Base-by-base conservation (phyloP, 2,888 invertebrate species). In the Caenorhabditis imperialis region DNA sequence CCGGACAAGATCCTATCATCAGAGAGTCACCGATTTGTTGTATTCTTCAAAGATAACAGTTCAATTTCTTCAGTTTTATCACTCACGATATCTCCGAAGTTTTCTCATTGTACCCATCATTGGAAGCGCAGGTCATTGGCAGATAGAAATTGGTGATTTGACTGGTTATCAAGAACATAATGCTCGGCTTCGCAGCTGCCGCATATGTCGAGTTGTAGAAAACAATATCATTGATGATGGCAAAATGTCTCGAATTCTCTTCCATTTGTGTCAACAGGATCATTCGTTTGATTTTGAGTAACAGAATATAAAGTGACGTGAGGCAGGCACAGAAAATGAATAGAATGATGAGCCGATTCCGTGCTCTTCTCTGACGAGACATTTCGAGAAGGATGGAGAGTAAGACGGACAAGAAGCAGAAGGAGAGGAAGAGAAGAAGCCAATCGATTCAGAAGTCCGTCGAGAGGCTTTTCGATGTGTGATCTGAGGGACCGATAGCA, bases 181-280 rank as follows among this genome's bases (percentile, higher is more conserved):
- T 67, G 16, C 44, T 48, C 0, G 73, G 53, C 48, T 61, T 62
- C 5, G 40, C 42, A 40, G 48, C 30, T 4, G 38, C n/a, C n/a
- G 75, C 57, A 75, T 55, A 58, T 18, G 63, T 63, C 14, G 62
- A 53, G 60, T 75, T 75, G 44, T 70, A 75, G 18, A 60, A 57
- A 3, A 70, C 50, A 44, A 70, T 62, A 44, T 69, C 75, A 37
- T 69, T 58, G 14, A 75, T 45, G 44, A 70, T 67, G 18, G 70
- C 75, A 38, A 61, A 65, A 20, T 70, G 63, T n/a, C 53, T 37
- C 7, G 75, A 75, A 37, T 75, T 63, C 33, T 57, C 58, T n/a
- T 75, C 75, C 58, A 75, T 33, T 60, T 70, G 63, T 3, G 57
- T 22, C 22, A 75, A 51, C 61, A 61, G 67, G 12, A 55, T 50